Evolutionary conservation across 2,113 vertebrate species (phyloP).

Genomic region (Megaleporinus macrocephalus): DNA sequence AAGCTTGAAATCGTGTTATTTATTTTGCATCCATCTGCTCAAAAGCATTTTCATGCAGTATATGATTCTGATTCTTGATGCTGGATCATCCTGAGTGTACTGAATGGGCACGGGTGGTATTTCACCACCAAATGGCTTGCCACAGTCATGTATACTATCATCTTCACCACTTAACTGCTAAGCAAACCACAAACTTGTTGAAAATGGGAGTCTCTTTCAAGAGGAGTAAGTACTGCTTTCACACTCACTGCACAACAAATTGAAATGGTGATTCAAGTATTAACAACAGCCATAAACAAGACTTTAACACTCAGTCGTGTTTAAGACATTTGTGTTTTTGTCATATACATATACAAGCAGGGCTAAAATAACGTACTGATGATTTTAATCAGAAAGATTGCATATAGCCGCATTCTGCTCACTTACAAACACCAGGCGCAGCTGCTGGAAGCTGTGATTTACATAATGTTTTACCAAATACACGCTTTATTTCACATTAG

Average conservation of each 20-base stretch:
- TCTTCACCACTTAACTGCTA: background rate
- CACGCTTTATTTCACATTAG: slow-evolving; percentile 25
- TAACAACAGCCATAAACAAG: slow-evolving; percentile 38
- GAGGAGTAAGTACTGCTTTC: slow-evolving; percentile 29
- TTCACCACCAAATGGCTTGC: background rate
- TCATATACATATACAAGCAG: slow-evolving; percentile 13
- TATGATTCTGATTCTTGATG: background rate
- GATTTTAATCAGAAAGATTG: slow-evolving; percentile 29
- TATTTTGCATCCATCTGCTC: background rate
- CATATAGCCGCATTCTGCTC: slow-evolving; percentile 24
- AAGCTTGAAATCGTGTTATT: background rate
- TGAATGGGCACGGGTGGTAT: slow-evolving; percentile 1
- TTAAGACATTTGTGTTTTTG: slow-evolving; percentile 8
- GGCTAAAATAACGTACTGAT: slow-evolving; percentile 26
- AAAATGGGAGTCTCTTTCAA: slow-evolving; percentile 16
- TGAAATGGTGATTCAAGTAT: slow-evolving; percentile 33
- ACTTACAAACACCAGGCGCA: background rate
- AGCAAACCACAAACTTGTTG: background rate
- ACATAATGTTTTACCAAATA: slow-evolving; percentile 14
- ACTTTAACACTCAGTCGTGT: slow-evolving; percentile 36
- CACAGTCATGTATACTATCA: background rate
- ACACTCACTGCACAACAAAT: slow-evolving; percentile 38
- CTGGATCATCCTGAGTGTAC: background rate
- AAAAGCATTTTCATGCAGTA: background rate
- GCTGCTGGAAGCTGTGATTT: slow-evolving; percentile 9